Conservation (phyloP, 2,113 vertebrate species). For the Diglossa brunneiventris region DNA sequence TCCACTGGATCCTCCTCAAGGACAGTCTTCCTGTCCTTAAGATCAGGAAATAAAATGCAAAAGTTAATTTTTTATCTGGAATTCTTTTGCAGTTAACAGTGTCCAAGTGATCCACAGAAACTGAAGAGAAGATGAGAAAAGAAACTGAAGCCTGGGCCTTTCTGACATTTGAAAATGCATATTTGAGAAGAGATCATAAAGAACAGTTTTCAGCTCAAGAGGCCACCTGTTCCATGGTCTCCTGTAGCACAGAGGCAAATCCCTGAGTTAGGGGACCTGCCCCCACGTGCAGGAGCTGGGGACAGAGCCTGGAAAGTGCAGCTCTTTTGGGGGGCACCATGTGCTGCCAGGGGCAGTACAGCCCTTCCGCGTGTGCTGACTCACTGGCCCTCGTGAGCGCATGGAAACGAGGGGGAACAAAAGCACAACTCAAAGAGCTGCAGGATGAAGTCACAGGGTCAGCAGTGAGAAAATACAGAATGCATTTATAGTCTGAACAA, state of each 20-base stretch:
- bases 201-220: neutral
- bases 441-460: constrained; percentile 31
- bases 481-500: constrained; percentile 6
- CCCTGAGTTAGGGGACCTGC: neutral
- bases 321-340: neutral
- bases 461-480: constrained; percentile 44
- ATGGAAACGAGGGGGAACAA: neutral
- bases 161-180: neutral
- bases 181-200: neutral
- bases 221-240: neutral
- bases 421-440: neutral
- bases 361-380: rapidly evolving
- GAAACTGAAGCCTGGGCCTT: neutral
- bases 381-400: rapidly evolving
- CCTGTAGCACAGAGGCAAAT: neutral
- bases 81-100: neutral
- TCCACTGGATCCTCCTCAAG: neutral
- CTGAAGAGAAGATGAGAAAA: neutral
- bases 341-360: neutral
- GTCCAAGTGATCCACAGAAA: neutral
- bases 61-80: neutral
- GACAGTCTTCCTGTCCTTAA: neutral
- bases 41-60: neutral
- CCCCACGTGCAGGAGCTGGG: rapidly evolving
- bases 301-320: neutral